Evolutionary conservation across 1,140 invertebrate species (phyloP).

Genomic region (Drosophila insularis): DNA sequence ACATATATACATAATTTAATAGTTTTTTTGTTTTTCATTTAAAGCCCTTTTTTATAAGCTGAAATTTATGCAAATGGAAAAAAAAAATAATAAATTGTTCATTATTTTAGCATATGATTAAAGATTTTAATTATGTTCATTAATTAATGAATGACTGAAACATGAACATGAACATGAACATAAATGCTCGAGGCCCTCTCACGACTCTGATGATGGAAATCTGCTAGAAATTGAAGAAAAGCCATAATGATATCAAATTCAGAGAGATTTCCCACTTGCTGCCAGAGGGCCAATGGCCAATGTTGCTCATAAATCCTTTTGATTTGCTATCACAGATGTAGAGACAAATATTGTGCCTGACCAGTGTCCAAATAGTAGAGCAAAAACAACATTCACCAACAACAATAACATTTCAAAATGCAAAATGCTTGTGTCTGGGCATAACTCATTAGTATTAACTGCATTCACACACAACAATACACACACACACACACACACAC

Average conservation of each 20-base stretch:
- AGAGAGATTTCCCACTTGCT: conserved; percentile 37
- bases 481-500: conserved; percentile 13
- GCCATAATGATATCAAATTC: conserved; percentile 1
- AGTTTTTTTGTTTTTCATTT: conserved; percentile 37
- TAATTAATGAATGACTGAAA: conserved; percentile 35
- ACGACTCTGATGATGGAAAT: conserved; percentile 6
- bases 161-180: conserved; percentile 4
- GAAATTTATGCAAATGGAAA: conserved; percentile 6
- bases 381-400: conserved; percentile 7
- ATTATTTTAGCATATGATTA: conserved; percentile 40
- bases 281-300: conserved; percentile 32
- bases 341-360: conserved; percentile 47
- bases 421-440: conserved; percentile 54
- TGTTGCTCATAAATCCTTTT: conserved; percentile 46
- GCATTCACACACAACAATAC: conserved; percentile 31
- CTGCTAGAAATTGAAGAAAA: conserved; percentile 11
- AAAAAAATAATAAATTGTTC: conserved; percentile 2
- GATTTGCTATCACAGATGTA: conserved; percentile 18
- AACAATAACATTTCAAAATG: conserved; percentile 44
- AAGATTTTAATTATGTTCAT: conserved; percentile 44
- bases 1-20: conserved; percentile 42
- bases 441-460: conserved; percentile 80
- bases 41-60: conserved; percentile 38
- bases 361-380: conserved; percentile 38
- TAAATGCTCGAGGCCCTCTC: too few relatives aligned